phyloP scores from a whole-genome alignment of 2,888 invertebrate species.

The Protophormia terraenovae region DNA sequence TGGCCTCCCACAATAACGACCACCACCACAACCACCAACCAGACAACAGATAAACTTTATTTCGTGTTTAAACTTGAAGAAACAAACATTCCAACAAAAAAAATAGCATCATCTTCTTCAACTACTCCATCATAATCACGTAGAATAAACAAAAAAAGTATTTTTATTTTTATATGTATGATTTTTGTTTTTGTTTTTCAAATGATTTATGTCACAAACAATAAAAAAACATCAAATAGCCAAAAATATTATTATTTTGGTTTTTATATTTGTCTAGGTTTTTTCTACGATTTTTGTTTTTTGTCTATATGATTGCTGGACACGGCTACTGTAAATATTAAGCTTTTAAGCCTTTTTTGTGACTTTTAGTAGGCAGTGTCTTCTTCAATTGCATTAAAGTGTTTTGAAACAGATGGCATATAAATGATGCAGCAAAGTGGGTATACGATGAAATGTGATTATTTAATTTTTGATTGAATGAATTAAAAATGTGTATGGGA shows the following conservation, averaged over 20 bases:
- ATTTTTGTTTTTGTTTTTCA: slow-evolving; percentile 18
- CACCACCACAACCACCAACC: not conserved
- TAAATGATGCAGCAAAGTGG: not conserved
- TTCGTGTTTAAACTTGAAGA: not conserved
- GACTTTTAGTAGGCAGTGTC: not conserved
- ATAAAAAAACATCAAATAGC: not conserved
- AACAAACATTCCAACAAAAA: not conserved
- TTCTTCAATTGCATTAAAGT: slow-evolving; percentile 2
- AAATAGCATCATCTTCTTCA: slow-evolving; percentile 14
- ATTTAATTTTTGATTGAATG: too few relatives aligned
- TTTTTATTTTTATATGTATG: not conserved
- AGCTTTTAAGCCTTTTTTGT: not conserved
- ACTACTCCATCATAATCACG: slow-evolving; percentile 11
- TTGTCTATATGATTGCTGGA: not conserved
- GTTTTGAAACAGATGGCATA: not conserved
- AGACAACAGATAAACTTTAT: slow-evolving; percentile 1
- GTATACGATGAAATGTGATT: not conserved
- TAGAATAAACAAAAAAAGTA: not conserved
- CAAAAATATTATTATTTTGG: slow-evolving; percentile 42
- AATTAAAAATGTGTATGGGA: too few relatives aligned
- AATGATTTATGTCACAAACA: slow-evolving; percentile 33
- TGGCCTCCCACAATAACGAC: not conserved
- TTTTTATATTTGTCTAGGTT: slow-evolving; percentile 1
- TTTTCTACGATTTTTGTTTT: slow-evolving; percentile 25
- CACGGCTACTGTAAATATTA: slow-evolving; percentile 26